Evolutionary conservation across 92 coral and sea anemone genomes (phyloP).

Genomic region (Scolanthus callimorphus): DNA sequence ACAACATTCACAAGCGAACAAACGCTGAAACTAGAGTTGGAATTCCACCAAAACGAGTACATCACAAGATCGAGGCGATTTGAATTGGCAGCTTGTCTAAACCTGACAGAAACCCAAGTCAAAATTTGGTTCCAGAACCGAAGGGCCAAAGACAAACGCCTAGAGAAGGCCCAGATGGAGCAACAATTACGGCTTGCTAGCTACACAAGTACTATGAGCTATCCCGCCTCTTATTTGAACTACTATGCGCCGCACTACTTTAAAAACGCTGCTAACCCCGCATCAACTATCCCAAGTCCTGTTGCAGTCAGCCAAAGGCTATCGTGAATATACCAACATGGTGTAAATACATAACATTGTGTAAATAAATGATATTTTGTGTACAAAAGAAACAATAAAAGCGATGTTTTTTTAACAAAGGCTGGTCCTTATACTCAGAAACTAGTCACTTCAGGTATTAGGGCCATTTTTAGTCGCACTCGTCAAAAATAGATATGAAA

Average conservation of each 20-base stretch:
- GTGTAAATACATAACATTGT: too few relatives aligned
- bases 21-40: slow-evolving; percentile 91
- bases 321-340: too few relatives aligned
- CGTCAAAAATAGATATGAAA: too few relatives aligned
- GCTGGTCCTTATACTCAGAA: too few relatives aligned
- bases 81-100: slow-evolving; percentile 93
- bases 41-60: slow-evolving; percentile 97
- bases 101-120: slow-evolving; percentile 96
- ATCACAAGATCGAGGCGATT: slow-evolving; percentile 95
- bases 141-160: slow-evolving; percentile 96
- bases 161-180: slow-evolving; percentile 98
- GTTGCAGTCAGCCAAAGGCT: slow-evolving; percentile 24
- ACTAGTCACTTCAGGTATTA: too few relatives aligned
- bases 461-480: too few relatives aligned
- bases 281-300: slow-evolving; percentile 5
- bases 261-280: slow-evolving; percentile 47
- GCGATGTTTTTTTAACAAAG: too few relatives aligned
- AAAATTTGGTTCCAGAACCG: slow-evolving; percentile 99
- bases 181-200: slow-evolving; percentile 91
- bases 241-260: slow-evolving; percentile 84
- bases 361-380: too few relatives aligned
- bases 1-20: slow-evolving; percentile 99
- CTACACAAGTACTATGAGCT: slow-evolving; percentile 75
- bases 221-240: slow-evolving; percentile 82
- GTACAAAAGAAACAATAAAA: too few relatives aligned